Evolutionary conservation across 2,888 invertebrate species (phyloP), one percentile per base, ranked within the genome.

Genomic region (Petrolisthes manimaculis): DNA sequence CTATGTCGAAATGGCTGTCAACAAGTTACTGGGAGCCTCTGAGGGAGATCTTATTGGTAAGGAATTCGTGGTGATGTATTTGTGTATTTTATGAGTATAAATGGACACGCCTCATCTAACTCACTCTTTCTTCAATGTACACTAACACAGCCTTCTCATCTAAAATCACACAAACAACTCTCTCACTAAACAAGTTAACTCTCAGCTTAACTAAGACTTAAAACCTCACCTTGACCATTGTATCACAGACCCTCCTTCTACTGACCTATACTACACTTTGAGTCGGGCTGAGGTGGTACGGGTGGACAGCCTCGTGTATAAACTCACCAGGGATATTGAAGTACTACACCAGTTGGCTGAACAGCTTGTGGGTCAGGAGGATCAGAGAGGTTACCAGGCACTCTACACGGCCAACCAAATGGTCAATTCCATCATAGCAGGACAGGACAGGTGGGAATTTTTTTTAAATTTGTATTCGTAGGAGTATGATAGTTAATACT

Each of bases 321-420:
- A 93, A 24, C 92, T 94, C 9, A 86, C 93, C 18, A 91, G 83
- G 75, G 90, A 90, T 83, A 74, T 96, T 81, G 95, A 95, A 91
- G 95, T 95, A 92, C 93, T 96, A 92, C 96, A 96, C 92, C 93
- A 93, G 14, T 93, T 95, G 91, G 95, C 96, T 4, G 93, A 93
- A 92, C 93, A 93, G 37, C 71, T 88, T 55, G 21, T 71, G 14
- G 14, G 61, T 5, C 14, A 89, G 61, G 92, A 92, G 21, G 93
- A 93, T 89, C 93, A 93, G 80, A 91, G 93, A 88, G 93, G 93
- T 18, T 94, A 93, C 91, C 93, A 94, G 91, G 94, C 94, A 0
- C 91, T 94, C 90, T 94, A 93, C 91, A 92, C 93, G 18, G 93
- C 93, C 3, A 94, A 94, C 92, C 92, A 93, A 86, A 93, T 94